Base-by-base conservation (phyloP, 2,888 invertebrate genomes). In the Ecliptopera silaceata region DNA sequence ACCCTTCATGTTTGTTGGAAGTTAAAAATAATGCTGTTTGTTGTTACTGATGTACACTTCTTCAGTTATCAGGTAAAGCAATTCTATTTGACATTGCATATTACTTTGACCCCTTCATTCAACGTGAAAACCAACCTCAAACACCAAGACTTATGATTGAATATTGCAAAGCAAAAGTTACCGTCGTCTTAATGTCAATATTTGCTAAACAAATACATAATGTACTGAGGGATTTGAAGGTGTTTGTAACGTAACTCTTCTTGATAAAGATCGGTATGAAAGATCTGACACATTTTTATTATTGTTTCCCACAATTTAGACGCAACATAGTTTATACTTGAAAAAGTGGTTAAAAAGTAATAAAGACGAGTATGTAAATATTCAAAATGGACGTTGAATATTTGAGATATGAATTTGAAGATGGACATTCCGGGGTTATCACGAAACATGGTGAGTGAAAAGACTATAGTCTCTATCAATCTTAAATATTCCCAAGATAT, bases 301-400 rank as follows among this genome's bases (percentile, higher is more conserved):
- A 46, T 55, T 42, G 31, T 49, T 44, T 26, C 50, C 43, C 32
- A 36, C 42, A 57, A 56, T 39, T 48, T 15, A 56, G 58, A 61
- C 63, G 65, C 45, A 55, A 39, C 31, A 38, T 12, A n/a, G 13
- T 15, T 22, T 10, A 29, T 44, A 12, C 11, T 12, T 4, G 11
- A 13, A 12, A 34, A 34, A 34, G 13, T 32, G 8, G 12, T 12
- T 5, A n/a, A 34, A 5, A 1, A 13, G 5, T 3, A 6, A 34
- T 4, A 12, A 4, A 13, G 3, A 13, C 6, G 20, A 26, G 10
- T 10, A 32, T 49, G 18, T 38, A 18, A 34, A 18, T 45, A 39
- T 31, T 38, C 43, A 69, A 62, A 45, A 88, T 88, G 88, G 85
- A 88, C 59, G 81, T 82, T 8, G 88, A 88, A 53, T 86, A 84